Percentiles rank a stretch among this genome's conserved stretches.
phyloP scores from a whole-genome alignment of 2,797 vertebrate species.

The Pygocentrus nattereri region DNA sequence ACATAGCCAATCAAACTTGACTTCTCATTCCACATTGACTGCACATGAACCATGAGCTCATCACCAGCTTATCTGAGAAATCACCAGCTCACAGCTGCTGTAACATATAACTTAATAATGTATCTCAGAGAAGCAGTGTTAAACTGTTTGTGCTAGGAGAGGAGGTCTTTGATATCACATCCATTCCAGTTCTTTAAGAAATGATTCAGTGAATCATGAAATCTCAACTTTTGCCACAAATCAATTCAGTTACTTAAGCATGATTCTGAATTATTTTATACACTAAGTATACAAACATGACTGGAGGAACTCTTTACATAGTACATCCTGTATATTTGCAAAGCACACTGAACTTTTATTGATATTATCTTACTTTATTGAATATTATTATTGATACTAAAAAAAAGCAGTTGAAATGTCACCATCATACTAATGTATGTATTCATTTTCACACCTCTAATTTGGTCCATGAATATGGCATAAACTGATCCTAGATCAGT shows the following conservation, averaged over 20 bases:
- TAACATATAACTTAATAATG: neutral
- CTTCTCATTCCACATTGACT: neutral
- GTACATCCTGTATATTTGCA: too few relatives aligned
- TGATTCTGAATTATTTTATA: too few relatives aligned
- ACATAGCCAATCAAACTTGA: neutral
- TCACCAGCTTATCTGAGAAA: conserved; percentile 10
- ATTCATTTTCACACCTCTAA: neutral
- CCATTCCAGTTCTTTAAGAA: too few relatives aligned
- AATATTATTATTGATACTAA: too few relatives aligned
- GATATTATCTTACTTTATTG: too few relatives aligned
- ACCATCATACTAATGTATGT: too few relatives aligned
- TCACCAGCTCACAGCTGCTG: neutral
- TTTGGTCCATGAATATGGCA: neutral
- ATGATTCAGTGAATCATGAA: neutral
- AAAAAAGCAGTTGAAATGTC: too few relatives aligned
- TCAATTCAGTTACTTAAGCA: too few relatives aligned
- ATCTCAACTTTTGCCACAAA: neutral
- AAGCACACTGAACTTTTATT: too few relatives aligned
- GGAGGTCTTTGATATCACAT: too few relatives aligned
- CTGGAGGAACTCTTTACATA: too few relatives aligned
- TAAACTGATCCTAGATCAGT: neutral
- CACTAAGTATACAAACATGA: too few relatives aligned
- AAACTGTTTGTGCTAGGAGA: neutral
- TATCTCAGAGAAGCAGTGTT: neutral
- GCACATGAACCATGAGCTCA: neutral